Evolutionary conservation across 2,113 vertebrate species (phyloP).

Genomic region (Microcebus murinus): DNA sequence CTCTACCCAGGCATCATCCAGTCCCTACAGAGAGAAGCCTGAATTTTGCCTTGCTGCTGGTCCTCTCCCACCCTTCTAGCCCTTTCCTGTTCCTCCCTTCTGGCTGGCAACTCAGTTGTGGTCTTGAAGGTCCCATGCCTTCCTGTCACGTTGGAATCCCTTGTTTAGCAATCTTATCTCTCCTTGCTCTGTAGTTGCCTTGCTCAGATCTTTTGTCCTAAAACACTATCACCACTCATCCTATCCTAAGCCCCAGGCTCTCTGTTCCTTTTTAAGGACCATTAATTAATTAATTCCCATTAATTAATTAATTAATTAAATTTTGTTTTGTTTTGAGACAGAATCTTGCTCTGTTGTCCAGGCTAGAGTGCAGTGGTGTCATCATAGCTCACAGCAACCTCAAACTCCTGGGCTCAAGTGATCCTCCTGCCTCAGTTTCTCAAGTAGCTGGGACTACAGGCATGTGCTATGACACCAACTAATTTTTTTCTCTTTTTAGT

Average conservation of each 20-base stretch:
- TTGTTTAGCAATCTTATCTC: background rate
- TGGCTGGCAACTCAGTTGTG: background rate
- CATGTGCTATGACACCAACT: no score
- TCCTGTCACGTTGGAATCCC: background rate
- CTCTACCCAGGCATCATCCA: background rate
- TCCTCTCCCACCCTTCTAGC: background rate
- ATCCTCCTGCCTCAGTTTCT: no score
- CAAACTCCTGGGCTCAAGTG: no score
- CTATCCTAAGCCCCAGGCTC: background rate
- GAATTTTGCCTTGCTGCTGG: background rate
- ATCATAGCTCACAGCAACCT: no score
- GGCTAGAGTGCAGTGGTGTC: no score
- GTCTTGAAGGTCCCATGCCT: background rate
- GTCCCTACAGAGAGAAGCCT: background rate
- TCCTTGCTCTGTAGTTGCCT: background rate
- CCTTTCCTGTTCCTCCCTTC: background rate
- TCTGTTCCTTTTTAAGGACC: background rate
- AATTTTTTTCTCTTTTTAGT: no score
- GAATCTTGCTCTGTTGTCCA: no score
- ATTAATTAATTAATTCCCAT: background rate
- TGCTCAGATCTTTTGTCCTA: background rate
- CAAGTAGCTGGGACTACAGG: no score
- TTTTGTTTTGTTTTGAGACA: background rate
- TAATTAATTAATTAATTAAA: background rate
- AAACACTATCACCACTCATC: background rate